These are phyloP conservation scores for Antedon mediterranea DNA, from an alignment of 53 echinoderm and acorn worm species.

Conservation along the genomic window DNA sequence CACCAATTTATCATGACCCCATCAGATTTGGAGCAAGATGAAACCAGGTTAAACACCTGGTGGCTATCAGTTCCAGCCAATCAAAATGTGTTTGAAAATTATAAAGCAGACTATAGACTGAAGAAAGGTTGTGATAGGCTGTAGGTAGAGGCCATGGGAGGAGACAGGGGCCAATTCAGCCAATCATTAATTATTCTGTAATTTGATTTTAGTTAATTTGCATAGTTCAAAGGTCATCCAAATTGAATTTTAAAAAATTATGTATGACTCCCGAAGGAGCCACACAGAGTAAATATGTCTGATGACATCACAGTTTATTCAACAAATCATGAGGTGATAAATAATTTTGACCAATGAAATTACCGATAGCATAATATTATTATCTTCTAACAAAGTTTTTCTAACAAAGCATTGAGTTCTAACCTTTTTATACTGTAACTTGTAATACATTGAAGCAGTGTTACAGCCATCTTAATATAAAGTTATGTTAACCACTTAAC, in stretches of 20 bases:
- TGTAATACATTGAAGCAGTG: not conserved
- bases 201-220: conserved; percentile 85
- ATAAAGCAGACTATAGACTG: no score
- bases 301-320: not conserved
- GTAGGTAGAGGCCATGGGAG: conserved; percentile 27
- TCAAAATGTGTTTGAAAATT: no score
- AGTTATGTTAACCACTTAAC: not conserved
- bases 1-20: no score
- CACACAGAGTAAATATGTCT: not conserved
- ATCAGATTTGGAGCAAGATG: no score
- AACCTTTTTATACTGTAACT: not conserved
- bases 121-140: not conserved
- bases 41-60: no score
- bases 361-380: not conserved
- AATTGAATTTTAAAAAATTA: conserved; percentile 93
- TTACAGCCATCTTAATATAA: not conserved
- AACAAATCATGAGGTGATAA: not conserved
- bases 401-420: not conserved
- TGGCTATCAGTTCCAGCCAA: no score
- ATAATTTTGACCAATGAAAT: not conserved
- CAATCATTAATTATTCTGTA: conserved; percentile 92
- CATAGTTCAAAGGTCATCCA: conserved; percentile 99
- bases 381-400: not conserved
- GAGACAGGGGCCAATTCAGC: conserved; percentile 29
- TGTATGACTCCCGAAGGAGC: not conserved